Base-by-base conservation (phyloP, 2,797 vertebrate species). In the Oreonectes daqikongensis region DNA sequence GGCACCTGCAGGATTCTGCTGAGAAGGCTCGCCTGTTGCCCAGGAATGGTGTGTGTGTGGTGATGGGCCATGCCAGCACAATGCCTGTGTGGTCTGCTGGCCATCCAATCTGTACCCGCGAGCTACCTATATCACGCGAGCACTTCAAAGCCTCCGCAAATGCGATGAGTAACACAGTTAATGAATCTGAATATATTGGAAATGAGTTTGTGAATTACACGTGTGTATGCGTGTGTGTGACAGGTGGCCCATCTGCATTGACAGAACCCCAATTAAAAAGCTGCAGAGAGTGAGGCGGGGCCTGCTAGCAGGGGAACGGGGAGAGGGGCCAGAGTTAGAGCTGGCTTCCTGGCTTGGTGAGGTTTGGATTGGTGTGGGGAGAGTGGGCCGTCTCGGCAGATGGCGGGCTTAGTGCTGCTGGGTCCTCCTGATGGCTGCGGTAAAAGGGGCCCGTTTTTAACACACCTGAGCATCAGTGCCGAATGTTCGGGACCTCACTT, bases 231-330 rank as follows among this genome's bases (percentile, higher is more conserved):
- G 40, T 72, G 75, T 72, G 87, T 88, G 87, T 88, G 87, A 87
- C 83, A 90, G 91, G 89, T 92, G 90, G 92, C 91, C 90, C 92
- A 91, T 92, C 91, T 91, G 89, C 88, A 90, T 90, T 71, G 78
- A 79, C 69, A 83, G 72, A 82, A 77, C 64, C 69, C 73, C 78
- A 82, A 79, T 82, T 82, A 79, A 83, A 84, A 84, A 81, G 79
- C 75, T 75, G 72, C 74, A 76, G 69, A 81, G 53, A 78, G 75
- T 53, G 66, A 67, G 69, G 77, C 30, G 64, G 63, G 35, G 65
- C 67, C 70, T 79, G 70, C 70, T 68, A 75, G 77, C 75, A 76
- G 61, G 59, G 73, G 78, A 70, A 77, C 20, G 55, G 65, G 57
- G 55, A 78, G 78, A 78, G 69, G 67, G 63, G 32, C 57, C 64